Conservation (phyloP, 2,797 vertebrate species). For the Catharus ustulatus region DNA sequence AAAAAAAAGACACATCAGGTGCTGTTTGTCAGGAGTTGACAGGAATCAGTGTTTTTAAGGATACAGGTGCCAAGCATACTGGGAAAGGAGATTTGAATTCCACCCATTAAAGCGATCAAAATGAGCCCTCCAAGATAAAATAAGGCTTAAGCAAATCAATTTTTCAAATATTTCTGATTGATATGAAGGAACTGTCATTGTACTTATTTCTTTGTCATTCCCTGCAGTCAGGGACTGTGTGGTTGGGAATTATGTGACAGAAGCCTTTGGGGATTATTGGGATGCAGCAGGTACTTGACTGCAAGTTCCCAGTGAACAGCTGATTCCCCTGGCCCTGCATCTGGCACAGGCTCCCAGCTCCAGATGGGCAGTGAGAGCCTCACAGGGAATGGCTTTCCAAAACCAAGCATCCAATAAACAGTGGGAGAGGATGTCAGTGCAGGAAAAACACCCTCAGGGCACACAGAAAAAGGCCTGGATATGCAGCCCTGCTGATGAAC, state of each 20-base stretch:
- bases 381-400: not conserved
- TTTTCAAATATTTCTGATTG: not conserved
- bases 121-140: not conserved
- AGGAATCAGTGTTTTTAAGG: not conserved
- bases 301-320: not conserved
- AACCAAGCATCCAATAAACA: not conserved
- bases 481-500: not conserved
- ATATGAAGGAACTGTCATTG: not conserved
- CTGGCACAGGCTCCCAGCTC: not conserved
- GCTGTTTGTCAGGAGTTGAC: not conserved
- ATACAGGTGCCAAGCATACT: not conserved
- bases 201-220: not conserved
- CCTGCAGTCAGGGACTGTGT: not conserved
- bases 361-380: not conserved
- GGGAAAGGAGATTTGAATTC: not conserved
- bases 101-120: not conserved
- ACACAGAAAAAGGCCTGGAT: not conserved
- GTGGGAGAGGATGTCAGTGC: not conserved
- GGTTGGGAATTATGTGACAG: not conserved
- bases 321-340: not conserved
- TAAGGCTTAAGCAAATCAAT: not conserved
- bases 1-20: not conserved
- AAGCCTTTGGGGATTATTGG: not conserved
- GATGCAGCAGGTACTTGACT: not conserved
- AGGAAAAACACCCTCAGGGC: not conserved